phyloP scores from a whole-genome alignment of 2,888 invertebrate genomes.

The Pterostichus niger region DNA sequence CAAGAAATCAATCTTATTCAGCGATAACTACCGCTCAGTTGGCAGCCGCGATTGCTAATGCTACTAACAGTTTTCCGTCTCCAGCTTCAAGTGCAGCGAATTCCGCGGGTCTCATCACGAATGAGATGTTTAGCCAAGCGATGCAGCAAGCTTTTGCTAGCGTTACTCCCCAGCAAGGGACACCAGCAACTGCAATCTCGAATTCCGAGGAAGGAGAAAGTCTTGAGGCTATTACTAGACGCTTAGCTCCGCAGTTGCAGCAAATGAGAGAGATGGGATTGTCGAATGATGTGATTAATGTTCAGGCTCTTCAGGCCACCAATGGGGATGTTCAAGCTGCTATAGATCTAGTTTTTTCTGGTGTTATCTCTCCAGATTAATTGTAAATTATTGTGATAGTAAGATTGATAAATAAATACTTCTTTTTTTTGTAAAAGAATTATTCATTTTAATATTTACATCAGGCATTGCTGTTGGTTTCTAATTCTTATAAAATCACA shows the following conservation, averaged over 20 bases:
- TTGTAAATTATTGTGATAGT: not conserved
- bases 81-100: slow-evolving; percentile 42
- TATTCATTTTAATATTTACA: slow-evolving; percentile 43
- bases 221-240: slow-evolving; percentile 73
- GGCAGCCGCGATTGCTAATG: slow-evolving; percentile 85
- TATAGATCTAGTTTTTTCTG: slow-evolving; percentile 91
- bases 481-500: slow-evolving; percentile 52
- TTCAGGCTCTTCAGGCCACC: slow-evolving; percentile 90
- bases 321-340: slow-evolving; percentile 94
- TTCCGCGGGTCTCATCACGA: slow-evolving; percentile 80
- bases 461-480: slow-evolving; percentile 19
- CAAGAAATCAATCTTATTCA: slow-evolving; percentile 74
- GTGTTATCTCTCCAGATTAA: slow-evolving; percentile 75
- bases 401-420: not conserved
- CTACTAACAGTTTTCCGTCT: slow-evolving; percentile 71
- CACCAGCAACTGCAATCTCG: slow-evolving; percentile 67
- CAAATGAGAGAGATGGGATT: slow-evolving; percentile 96
- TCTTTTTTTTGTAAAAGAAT: slow-evolving; percentile 5
- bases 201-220: slow-evolving; percentile 70
- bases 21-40: slow-evolving; percentile 87
- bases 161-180: slow-evolving; percentile 68
- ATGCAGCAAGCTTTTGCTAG: slow-evolving; percentile 83
- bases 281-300: slow-evolving; percentile 88
- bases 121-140: slow-evolving; percentile 90
- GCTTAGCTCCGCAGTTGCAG: slow-evolving; percentile 81